These are phyloP conservation scores for Allacma fusca DNA, from an alignment of 2,888 invertebrate genomes.

Conservation along the genomic window DNA sequence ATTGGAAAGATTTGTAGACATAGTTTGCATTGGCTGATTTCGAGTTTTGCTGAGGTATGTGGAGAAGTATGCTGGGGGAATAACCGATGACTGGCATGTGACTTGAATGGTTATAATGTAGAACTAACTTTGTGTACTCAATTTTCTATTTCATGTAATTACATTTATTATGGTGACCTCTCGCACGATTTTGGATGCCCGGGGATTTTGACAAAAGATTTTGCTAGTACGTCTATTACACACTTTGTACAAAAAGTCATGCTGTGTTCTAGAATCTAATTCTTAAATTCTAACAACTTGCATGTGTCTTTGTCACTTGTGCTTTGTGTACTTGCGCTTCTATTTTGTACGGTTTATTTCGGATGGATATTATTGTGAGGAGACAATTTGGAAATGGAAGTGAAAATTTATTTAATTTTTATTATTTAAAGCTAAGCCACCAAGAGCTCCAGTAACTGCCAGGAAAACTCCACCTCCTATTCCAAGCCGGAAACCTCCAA, in stretches of 20 bases:
- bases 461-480: constrained; percentile 56
- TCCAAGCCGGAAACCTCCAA: constrained; percentile 49
- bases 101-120: no score
- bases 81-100: no score
- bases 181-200: not conserved
- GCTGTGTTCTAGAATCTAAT: not conserved
- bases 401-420: no score
- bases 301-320: not conserved
- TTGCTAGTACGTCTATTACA: constrained; percentile 6
- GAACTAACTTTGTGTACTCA: not conserved
- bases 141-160: constrained; percentile 1
- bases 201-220: not conserved
- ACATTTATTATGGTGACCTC: not conserved
- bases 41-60: no score
- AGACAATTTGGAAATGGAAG: no score
- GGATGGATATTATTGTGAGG: no score
- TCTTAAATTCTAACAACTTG: not conserved
- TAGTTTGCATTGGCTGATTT: no score
- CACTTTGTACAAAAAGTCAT: not conserved
- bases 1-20: no score
- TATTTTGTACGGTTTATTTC: no score
- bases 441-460: constrained; percentile 47
- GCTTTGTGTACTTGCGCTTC: no score
- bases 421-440: constrained; percentile 54
- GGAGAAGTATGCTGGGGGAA: no score